phyloP scores from a whole-genome alignment of 2,797 vertebrate species.

The Spea hammondii region DNA sequence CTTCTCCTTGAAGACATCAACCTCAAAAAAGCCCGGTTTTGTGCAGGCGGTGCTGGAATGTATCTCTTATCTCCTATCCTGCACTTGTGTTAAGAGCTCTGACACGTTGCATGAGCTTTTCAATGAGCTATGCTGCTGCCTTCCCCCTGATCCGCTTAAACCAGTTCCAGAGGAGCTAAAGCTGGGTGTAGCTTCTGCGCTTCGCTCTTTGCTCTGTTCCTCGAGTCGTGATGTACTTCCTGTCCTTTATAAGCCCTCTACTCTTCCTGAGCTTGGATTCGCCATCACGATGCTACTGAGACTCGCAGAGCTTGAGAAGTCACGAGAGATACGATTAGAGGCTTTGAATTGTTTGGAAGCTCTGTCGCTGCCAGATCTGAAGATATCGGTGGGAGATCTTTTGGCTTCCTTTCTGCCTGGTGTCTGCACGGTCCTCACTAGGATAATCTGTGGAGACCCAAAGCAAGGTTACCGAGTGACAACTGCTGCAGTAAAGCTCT shows the following conservation, averaged over 20 bases:
- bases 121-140: conserved; percentile 83
- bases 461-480: conserved; percentile 83
- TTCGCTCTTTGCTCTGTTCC: conserved; percentile 80
- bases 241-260: conserved; percentile 75
- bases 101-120: conserved; percentile 81
- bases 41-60: conserved; percentile 76
- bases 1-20: conserved; percentile 80
- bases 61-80: conserved; percentile 74
- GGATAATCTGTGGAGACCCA: conserved; percentile 80
- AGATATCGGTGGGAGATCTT: conserved; percentile 66
- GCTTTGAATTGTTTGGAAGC: conserved; percentile 80
- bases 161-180: conserved; percentile 84
- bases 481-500: conserved; percentile 76
- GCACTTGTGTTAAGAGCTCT: conserved; percentile 77
- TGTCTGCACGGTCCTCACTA: conserved; percentile 72
- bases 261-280: conserved; percentile 84
- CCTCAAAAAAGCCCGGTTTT: conserved; percentile 73
- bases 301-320: conserved; percentile 81
- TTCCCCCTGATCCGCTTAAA: conserved; percentile 72
- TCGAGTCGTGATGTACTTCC: conserved; percentile 76
- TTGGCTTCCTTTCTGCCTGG: conserved; percentile 93
- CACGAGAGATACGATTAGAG: conserved; percentile 74
- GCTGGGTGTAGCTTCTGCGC: conserved; percentile 70
- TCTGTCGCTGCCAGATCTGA: conserved; percentile 73
- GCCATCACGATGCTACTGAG: conserved; percentile 81